A percentile compares a stretch with the other conserved stretches of the same genome.
Evolutionary conservation across 2,888 invertebrate genomes (phyloP).

Genomic region (Drosophila austrosaltans): DNA sequence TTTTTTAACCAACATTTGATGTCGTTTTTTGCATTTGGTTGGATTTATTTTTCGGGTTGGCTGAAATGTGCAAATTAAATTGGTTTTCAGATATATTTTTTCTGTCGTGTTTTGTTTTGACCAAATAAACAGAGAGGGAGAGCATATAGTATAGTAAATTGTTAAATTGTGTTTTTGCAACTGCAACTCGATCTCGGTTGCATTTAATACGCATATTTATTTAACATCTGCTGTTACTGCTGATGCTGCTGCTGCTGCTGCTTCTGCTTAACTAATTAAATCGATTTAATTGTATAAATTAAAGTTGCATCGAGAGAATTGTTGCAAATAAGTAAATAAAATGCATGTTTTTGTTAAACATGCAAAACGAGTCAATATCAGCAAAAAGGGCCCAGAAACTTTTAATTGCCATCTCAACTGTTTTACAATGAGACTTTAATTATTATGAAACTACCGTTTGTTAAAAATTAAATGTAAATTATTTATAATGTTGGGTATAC

Average conservation of each 20-base stretch:
- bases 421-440: too few species aligned
- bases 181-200: conserved; percentile 27
- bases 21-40: not conserved
- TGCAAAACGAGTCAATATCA: conserved; percentile 16
- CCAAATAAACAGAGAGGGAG: conserved; percentile 40
- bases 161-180: conserved; percentile 27
- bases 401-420: not conserved
- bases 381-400: not conserved
- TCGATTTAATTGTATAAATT: conserved; percentile 63
- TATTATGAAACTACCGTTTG: too few species aligned
- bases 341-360: conserved; percentile 35
- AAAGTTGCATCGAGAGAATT: conserved; percentile 36
- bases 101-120: conserved; percentile 18
- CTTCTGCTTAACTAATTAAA: conserved; percentile 58
- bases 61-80: conserved; percentile 44
- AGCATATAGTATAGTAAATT: conserved; percentile 22
- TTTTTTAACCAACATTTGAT: not conserved
- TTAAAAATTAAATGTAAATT: too few species aligned
- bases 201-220: conserved; percentile 48
- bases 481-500: too few species aligned
- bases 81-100: conserved; percentile 28
- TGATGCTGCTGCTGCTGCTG: conserved; percentile 46
- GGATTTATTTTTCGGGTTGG: not conserved
- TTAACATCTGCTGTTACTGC: conserved; percentile 57
- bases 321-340: conserved; percentile 5